phyloP scores from a whole-genome alignment of 1,140 invertebrate species.

The Heliconius hermathena region DNA sequence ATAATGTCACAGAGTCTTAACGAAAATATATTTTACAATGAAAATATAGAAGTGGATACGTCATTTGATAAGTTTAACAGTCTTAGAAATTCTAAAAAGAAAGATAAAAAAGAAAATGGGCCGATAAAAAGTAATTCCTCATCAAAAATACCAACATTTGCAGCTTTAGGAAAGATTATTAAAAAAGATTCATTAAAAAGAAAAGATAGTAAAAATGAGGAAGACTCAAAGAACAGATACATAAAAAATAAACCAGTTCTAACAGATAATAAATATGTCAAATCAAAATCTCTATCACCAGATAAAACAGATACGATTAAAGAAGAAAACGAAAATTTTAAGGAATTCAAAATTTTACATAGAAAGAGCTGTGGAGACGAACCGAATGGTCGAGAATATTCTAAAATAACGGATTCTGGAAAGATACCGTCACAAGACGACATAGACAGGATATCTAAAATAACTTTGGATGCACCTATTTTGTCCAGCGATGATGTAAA shows the following conservation, averaged over 20 bases:
- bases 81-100: constrained; percentile 73
- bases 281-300: constrained; percentile 70
- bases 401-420: constrained; percentile 67
- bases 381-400: constrained; percentile 59
- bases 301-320: constrained; percentile 65
- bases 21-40: constrained; percentile 83
- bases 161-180: constrained; percentile 77
- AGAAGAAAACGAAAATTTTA: constrained; percentile 51
- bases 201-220: constrained; percentile 50
- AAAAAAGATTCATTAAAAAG: constrained; percentile 77
- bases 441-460: constrained; percentile 92
- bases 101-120: constrained; percentile 64
- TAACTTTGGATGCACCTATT: constrained; percentile 91
- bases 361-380: constrained; percentile 80
- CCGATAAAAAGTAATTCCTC: constrained; percentile 72
- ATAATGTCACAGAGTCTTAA: constrained; percentile 84
- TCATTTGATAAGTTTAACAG: constrained; percentile 76
- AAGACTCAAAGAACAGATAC: constrained; percentile 68
- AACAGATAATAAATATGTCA: constrained; percentile 74
- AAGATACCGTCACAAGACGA: constrained; percentile 90
- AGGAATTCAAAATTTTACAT: constrained; percentile 46
- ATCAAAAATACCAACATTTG: constrained; percentile 78
- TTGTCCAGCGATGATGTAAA: constrained; percentile 84
- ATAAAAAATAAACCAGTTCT: constrained; percentile 71
- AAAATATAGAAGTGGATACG: constrained; percentile 73